Conservation (phyloP, 2,797 vertebrate species). For the Nannoperca australis region DNA sequence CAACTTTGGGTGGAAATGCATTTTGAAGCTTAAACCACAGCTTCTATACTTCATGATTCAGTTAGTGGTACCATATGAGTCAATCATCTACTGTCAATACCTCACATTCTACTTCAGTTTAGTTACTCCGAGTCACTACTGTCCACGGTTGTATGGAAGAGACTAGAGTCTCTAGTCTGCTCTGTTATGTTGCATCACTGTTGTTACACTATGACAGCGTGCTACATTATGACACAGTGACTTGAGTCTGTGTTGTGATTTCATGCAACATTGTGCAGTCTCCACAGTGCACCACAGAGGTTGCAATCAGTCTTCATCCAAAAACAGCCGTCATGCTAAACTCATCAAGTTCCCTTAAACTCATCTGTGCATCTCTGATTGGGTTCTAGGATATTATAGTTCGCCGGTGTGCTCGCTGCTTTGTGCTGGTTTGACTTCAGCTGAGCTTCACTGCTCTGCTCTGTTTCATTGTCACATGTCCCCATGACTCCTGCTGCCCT, state of each 20-base stretch:
- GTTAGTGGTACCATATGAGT: not conserved
- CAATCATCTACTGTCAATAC: not conserved
- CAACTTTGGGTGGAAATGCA: no score
- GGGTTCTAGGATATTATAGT: not conserved
- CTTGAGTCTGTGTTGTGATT: no score
- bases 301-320: not conserved
- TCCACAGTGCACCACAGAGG: no score
- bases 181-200: not conserved
- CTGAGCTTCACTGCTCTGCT: not conserved
- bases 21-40: not conserved
- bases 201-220: not conserved
- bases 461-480: slow-evolving; percentile 20
- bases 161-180: not conserved
- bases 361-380: no score
- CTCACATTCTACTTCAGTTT: not conserved
- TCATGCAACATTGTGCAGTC: no score
- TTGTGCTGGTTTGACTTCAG: not conserved
- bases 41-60: not conserved
- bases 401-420: not conserved
- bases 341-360: not conserved
- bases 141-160: no score
- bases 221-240: no score
- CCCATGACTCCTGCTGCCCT: slow-evolving; percentile 63
- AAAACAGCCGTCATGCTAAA: not conserved
- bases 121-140: no score